phyloP scores from a whole-genome alignment of 2,888 invertebrate species.

The Lepidocyrtoides sp. region DNA sequence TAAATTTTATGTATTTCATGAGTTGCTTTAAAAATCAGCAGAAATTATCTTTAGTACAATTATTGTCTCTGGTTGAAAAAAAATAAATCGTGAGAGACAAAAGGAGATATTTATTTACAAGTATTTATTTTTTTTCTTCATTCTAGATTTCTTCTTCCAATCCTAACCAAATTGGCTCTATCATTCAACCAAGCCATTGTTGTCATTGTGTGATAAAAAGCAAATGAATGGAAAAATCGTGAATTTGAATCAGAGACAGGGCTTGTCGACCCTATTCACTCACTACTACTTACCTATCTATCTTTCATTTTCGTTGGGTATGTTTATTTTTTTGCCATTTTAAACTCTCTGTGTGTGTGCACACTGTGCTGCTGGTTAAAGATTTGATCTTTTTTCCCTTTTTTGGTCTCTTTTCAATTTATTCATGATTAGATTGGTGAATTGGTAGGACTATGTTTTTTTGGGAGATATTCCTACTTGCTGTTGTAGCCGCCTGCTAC shows the following conservation, averaged over 20 bases:
- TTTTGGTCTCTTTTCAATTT: neutral
- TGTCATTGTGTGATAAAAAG: too few relatives aligned
- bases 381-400: neutral
- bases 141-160: slow-evolving; percentile 30
- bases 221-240: slow-evolving; percentile 12
- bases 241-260: slow-evolving; percentile 31
- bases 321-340: neutral
- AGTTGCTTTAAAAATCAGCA: neutral
- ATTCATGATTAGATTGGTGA: too few relatives aligned
- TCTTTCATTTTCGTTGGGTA: too few relatives aligned
- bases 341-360: too few relatives aligned
- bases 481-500: too few relatives aligned
- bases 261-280: slow-evolving; percentile 36
- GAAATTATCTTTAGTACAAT: neutral
- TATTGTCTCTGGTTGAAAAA: slow-evolving; percentile 28
- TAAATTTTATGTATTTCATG: too few relatives aligned
- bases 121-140: neutral
- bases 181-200: neutral
- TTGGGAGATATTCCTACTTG: too few relatives aligned
- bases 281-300: too few relatives aligned
- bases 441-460: too few relatives aligned
- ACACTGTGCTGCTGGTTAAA: neutral
- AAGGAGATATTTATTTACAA: neutral
- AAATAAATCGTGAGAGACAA: slow-evolving; percentile 31
- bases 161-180: slow-evolving; percentile 8